These are phyloP conservation scores for Heterodera carotae DNA, from an alignment of 1,140 invertebrate genomes.

Conservation along the genomic window DNA sequence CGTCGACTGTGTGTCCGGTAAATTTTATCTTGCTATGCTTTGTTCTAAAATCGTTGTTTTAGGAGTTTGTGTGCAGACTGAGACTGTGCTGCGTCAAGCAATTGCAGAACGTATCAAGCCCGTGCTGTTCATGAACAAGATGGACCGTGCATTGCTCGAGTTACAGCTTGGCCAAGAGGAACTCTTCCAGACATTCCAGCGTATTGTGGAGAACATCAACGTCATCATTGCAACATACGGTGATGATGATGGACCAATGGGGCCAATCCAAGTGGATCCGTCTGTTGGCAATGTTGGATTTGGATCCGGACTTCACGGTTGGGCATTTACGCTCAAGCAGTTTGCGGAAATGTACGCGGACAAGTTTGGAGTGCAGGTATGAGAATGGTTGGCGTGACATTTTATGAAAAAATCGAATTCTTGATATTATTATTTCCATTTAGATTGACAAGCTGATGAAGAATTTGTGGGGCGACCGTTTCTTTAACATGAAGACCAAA, in stretches of 20 bases:
- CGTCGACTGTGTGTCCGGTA: constrained; percentile 98
- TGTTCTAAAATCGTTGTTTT: constrained; percentile 28
- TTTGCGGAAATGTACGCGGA: constrained; percentile 98
- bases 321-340: constrained; percentile 99
- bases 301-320: constrained; percentile 95
- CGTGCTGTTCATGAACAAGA: constrained; percentile 99
- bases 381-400: not conserved
- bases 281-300: constrained; percentile 98
- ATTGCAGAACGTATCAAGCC: constrained; percentile 99
- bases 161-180: constrained; percentile 88
- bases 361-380: constrained; percentile 72
- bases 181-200: constrained; percentile 97
- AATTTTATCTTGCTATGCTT: constrained; percentile 10
- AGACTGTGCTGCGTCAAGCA: constrained; percentile 96
- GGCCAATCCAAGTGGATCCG: constrained; percentile 92
- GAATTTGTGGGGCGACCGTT: constrained; percentile 88
- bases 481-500: constrained; percentile 94
- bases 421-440: constrained; percentile 3
- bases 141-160: constrained; percentile 92
- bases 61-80: constrained; percentile 99
- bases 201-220: constrained; percentile 99
- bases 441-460: constrained; percentile 90
- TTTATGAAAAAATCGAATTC: not conserved
- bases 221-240: constrained; percentile 99
- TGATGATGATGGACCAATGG: constrained; percentile 96